Evolutionary conservation across 2,113 vertebrate genomes (phyloP).

Genomic region (Theristicus caerulescens): DNA sequence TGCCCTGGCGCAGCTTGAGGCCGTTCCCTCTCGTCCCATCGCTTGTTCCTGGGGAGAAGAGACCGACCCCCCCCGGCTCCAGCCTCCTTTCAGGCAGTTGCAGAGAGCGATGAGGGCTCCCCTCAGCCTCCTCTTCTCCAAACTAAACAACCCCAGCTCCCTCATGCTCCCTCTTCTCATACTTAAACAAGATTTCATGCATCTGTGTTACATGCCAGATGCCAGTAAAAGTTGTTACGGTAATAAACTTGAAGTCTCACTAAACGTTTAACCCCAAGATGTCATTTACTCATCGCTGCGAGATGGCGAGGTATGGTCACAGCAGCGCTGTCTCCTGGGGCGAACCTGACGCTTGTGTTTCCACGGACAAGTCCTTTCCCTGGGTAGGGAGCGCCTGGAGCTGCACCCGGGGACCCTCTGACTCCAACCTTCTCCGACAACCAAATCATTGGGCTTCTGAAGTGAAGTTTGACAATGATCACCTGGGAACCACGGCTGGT

Average conservation of each 20-base stretch:
- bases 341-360: too few relatives aligned
- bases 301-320: accelerated
- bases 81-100: too few relatives aligned
- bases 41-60: too few relatives aligned
- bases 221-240: background rate
- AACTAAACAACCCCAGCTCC: too few relatives aligned
- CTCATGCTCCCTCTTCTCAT: background rate
- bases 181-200: constrained; percentile 12
- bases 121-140: too few relatives aligned
- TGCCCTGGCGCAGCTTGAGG: too few relatives aligned
- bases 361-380: background rate
- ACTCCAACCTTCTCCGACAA: background rate
- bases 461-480: background rate
- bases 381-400: background rate
- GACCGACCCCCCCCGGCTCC: too few relatives aligned
- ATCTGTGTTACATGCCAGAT: background rate
- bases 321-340: background rate
- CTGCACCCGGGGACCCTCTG: too few relatives aligned
- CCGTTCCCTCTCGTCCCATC: too few relatives aligned
- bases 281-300: background rate
- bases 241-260: background rate
- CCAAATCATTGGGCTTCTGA: background rate
- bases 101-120: too few relatives aligned
- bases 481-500: background rate
- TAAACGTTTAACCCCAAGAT: background rate